Evolutionary conservation across 2,113 vertebrate species (phyloP).

Genomic region (Sylvilagus bachmani): DNA sequence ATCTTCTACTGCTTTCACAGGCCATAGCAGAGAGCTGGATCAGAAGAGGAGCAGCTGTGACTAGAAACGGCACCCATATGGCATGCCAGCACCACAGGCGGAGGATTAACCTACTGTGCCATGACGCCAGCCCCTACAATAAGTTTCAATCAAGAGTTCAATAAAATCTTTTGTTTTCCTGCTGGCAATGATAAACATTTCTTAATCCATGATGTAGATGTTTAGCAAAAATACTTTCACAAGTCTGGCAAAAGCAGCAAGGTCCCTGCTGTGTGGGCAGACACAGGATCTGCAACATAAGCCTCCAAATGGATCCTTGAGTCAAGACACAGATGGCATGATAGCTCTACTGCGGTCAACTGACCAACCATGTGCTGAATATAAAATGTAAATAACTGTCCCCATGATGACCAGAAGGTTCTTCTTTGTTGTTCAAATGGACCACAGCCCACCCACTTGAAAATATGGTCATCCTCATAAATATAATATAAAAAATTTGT

Average conservation of each 20-base stretch:
- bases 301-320: conserved; percentile 36
- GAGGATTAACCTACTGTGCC: too few relatives aligned
- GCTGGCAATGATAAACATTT: conserved; percentile 26
- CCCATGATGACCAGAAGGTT: conserved; percentile 54
- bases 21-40: too few relatives aligned
- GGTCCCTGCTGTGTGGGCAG: neutral
- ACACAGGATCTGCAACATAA: conserved; percentile 37
- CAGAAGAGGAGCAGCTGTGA: too few relatives aligned
- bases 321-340: conserved; percentile 51
- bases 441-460: neutral
- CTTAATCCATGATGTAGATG: conserved; percentile 48
- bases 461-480: conserved; percentile 50
- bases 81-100: too few relatives aligned
- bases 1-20: too few relatives aligned
- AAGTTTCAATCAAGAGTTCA: neutral
- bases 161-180: conserved; percentile 55
- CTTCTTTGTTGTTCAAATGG: conserved; percentile 56
- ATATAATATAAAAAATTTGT: conserved; percentile 39
- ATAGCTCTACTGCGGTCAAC: neutral
- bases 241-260: conserved; percentile 50
- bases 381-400: conserved; percentile 62
- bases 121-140: neutral
- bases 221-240: conserved; percentile 70
- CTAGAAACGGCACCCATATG: too few relatives aligned
- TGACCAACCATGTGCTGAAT: conserved; percentile 30